Evolutionary conservation across 2,113 vertebrate species (phyloP).

Genomic region (Myotis davidii): DNA sequence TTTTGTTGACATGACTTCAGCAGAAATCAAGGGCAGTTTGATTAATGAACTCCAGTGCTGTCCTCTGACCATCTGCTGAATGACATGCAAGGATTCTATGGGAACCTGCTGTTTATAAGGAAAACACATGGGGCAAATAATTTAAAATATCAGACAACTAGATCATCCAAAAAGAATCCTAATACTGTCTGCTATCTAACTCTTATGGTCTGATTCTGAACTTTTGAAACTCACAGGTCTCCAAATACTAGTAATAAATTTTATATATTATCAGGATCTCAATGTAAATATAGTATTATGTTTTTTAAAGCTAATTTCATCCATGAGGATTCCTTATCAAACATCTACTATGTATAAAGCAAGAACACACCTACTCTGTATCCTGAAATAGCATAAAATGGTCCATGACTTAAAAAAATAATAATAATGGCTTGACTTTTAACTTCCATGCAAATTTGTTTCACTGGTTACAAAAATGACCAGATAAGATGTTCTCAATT

Average conservation of each 20-base stretch:
- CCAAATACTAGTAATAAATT: background rate
- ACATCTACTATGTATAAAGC: background rate
- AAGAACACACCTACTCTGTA: background rate
- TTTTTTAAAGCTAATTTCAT: background rate
- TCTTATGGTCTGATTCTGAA: background rate
- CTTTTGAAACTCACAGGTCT: background rate
- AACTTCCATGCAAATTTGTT: background rate
- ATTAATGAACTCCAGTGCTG: background rate
- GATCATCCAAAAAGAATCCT: background rate
- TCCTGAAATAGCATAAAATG: background rate
- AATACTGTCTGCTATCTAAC: background rate
- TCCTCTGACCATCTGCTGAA: background rate
- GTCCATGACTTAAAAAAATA: background rate
- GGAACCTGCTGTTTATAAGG: background rate
- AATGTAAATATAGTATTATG: background rate
- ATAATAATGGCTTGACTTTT: background rate
- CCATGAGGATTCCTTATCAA: background rate
- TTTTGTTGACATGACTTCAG: background rate
- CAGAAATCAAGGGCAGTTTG: conserved; percentile 35
- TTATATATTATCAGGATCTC: background rate
- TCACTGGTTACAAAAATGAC: background rate
- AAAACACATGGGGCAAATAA: background rate
- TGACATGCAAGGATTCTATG: background rate
- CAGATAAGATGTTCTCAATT: background rate
- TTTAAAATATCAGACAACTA: background rate